These are phyloP conservation scores for Pristionchus mayeri DNA, from an alignment of 2,888 invertebrate genomes.

Conservation along the genomic window DNA sequence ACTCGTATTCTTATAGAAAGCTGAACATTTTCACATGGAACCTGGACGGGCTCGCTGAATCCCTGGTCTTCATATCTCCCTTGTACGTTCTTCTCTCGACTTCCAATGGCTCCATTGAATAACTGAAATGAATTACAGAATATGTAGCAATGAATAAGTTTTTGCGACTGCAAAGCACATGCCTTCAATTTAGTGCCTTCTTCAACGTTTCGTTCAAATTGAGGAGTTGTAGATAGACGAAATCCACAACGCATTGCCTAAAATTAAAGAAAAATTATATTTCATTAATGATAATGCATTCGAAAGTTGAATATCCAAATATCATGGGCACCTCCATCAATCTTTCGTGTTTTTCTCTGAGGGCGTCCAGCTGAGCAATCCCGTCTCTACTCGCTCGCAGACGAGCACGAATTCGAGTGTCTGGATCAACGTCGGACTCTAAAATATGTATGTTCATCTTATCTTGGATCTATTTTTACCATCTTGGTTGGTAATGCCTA, in stretches of 20 bases:
- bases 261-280: background rate
- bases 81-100: background rate
- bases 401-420: conserved; percentile 15
- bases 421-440: conserved; percentile 35
- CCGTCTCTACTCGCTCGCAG: conserved; percentile 35
- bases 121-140: no score
- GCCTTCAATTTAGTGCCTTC: no score
- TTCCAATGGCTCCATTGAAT: background rate
- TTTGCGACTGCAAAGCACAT: no score
- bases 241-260: conserved; percentile 20
- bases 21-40: no score
- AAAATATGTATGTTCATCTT: background rate
- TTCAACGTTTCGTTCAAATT: no score
- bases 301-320: background rate
- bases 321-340: conserved; percentile 46
- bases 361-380: conserved; percentile 36
- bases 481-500: no score
- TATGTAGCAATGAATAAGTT: no score
- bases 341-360: conserved; percentile 35
- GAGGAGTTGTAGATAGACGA: background rate
- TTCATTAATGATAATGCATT: background rate
- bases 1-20: no score
- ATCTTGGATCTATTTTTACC: no score
- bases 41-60: background rate
- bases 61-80: conserved; percentile 3